Evolutionary conservation across 2,888 invertebrate species (phyloP).

Genomic region (Glaucopsyche alexis): DNA sequence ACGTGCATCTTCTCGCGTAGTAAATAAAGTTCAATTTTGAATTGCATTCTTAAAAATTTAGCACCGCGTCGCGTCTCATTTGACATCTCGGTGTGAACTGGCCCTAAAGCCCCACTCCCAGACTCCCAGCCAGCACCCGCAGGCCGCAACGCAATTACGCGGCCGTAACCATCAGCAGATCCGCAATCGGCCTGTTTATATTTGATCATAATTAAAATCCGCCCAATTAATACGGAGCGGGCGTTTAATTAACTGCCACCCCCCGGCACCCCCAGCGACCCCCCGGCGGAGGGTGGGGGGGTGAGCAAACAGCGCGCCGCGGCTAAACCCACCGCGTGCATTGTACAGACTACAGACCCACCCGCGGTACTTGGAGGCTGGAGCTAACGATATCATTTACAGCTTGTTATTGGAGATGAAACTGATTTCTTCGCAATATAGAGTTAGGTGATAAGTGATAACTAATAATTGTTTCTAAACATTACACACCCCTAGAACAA

Average conservation of each 20-base stretch:
- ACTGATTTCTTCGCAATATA: neutral
- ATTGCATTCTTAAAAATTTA: too few species aligned
- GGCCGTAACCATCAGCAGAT: constrained; percentile 29
- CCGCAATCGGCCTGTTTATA: constrained; percentile 40
- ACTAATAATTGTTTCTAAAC: neutral
- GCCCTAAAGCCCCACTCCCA: too few species aligned
- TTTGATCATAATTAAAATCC: constrained; percentile 67
- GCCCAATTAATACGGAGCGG: constrained; percentile 58
- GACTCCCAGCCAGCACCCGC: too few species aligned
- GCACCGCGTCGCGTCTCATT: too few species aligned
- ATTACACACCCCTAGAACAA: too few species aligned
- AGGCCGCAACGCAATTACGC: constrained; percentile 12
- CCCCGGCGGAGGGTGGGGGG: too few species aligned
- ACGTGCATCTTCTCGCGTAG: too few species aligned
- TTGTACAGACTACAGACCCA: too few species aligned
- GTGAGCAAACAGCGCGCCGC: neutral
- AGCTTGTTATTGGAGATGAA: neutral
- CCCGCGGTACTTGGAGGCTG: neutral
- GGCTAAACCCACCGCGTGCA: neutral
- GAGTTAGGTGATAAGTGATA: neutral
- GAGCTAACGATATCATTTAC: neutral
- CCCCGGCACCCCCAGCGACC: neutral
- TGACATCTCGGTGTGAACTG: too few species aligned
- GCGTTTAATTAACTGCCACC: constrained; percentile 51
- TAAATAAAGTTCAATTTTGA: too few species aligned